Conservation (phyloP, 2,888 invertebrate genomes). For the Tubulanus polymorphus region DNA sequence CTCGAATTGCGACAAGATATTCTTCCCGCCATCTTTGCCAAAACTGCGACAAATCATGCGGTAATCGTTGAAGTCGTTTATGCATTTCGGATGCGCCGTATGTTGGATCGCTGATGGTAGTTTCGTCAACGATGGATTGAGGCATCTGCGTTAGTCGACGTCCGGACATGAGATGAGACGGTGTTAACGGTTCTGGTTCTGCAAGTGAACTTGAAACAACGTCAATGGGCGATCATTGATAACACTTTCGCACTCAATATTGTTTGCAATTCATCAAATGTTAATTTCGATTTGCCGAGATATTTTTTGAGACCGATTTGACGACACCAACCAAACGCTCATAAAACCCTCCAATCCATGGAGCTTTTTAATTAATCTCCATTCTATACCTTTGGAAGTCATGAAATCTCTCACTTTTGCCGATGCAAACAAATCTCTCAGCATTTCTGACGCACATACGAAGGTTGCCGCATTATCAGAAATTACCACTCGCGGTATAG, state of each 20-base stretch:
- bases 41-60: too few relatives aligned
- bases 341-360: constrained; percentile 9
- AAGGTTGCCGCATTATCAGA: constrained; percentile 7
- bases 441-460: too few relatives aligned
- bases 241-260: constrained; percentile 1
- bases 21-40: too few relatives aligned
- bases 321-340: constrained; percentile 3
- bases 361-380: constrained; percentile 5
- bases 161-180: constrained; percentile 5
- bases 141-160: not conserved
- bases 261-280: not conserved
- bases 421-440: too few relatives aligned
- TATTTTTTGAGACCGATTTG: constrained; percentile 5
- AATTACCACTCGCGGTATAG: not conserved
- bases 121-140: too few relatives aligned
- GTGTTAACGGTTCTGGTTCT: constrained; percentile 6
- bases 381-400: not conserved
- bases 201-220: too few relatives aligned
- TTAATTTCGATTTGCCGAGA: constrained; percentile 1
- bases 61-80: too few relatives aligned
- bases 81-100: too few relatives aligned
- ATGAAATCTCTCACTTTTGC: not conserved
- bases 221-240: not conserved
- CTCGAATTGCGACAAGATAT: too few relatives aligned
- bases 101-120: too few relatives aligned